Evolutionary conservation across 2,797 vertebrate species (phyloP).

Genomic region (Sarcophilus harrisii): DNA sequence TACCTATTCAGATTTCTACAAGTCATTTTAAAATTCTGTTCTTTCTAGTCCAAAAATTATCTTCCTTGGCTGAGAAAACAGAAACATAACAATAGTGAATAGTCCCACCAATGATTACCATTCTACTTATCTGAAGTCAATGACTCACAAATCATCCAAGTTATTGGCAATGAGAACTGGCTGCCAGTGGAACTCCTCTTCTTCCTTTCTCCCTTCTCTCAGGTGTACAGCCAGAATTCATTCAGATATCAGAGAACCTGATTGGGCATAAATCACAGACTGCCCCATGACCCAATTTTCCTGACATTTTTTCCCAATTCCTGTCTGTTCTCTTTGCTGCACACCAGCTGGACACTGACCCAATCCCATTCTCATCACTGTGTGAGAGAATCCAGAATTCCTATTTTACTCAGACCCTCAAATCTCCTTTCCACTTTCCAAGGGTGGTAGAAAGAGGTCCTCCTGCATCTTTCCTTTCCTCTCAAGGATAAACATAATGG

Average conservation of each 20-base stretch:
- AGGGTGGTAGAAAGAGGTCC: neutral
- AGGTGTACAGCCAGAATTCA: neutral
- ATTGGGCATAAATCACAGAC: neutral
- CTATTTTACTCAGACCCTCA: neutral
- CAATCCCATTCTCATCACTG: neutral
- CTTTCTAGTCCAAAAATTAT: neutral
- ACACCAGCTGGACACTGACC: neutral
- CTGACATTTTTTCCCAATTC: neutral
- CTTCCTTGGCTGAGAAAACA: neutral
- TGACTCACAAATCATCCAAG: neutral
- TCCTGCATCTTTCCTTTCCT: neutral
- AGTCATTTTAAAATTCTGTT: neutral
- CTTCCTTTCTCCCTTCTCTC: neutral
- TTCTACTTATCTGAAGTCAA: neutral
- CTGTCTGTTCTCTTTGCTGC: neutral
- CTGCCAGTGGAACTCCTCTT: neutral
- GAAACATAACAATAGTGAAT: neutral
- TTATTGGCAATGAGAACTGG: neutral
- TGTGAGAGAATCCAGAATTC: neutral
- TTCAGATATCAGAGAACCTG: neutral
- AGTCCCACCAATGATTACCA: neutral
- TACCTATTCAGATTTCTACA: neutral
- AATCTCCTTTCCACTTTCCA: neutral
- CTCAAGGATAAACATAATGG: neutral
- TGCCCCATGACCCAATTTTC: neutral